phyloP scores from a whole-genome alignment of 2,797 vertebrate species.

The Ctenopoma multispine region DNA sequence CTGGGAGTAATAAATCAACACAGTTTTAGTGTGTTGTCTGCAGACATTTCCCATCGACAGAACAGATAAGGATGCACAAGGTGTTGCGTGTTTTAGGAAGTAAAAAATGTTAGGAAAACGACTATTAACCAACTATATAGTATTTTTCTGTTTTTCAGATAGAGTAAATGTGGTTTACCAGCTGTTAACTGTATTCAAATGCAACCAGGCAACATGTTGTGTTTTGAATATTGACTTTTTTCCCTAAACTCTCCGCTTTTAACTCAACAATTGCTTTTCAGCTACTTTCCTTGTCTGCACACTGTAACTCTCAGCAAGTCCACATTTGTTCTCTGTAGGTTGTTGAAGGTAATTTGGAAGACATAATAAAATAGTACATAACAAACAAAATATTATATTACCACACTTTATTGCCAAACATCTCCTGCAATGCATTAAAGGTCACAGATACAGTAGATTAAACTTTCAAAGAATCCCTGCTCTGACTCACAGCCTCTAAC shows the following conservation, averaged over 20 bases:
- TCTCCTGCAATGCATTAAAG: not conserved
- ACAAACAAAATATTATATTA: not conserved
- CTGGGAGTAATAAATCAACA: not conserved
- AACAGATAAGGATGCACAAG: not conserved
- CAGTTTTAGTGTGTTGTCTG: not conserved
- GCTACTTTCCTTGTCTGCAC: slow-evolving; percentile 4
- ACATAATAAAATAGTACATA: not conserved
- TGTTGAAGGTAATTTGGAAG: slow-evolving; percentile 19
- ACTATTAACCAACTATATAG: not conserved
- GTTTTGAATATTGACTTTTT: slow-evolving; percentile 14
- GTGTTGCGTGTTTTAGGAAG: not conserved
- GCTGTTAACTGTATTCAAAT: not conserved
- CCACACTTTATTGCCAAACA: not conserved
- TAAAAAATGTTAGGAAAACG: not conserved
- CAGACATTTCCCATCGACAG: not conserved
- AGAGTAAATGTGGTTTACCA: slow-evolving; percentile 9
- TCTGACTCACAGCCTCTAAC: slow-evolving; percentile 11
- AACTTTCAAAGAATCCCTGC: slow-evolving; percentile 10
- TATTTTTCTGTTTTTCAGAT: not conserved
- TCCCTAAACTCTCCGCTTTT: not conserved
- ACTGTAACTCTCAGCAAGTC: slow-evolving; percentile 6
- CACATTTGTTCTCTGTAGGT: slow-evolving; percentile 5
- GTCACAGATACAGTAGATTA: slow-evolving; percentile 8
- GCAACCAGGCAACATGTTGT: slow-evolving; percentile 3
- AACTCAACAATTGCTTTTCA: slow-evolving; percentile 4